phyloP scores from a whole-genome alignment of 2,113 vertebrate species.

The Crypturellus undulatus region DNA sequence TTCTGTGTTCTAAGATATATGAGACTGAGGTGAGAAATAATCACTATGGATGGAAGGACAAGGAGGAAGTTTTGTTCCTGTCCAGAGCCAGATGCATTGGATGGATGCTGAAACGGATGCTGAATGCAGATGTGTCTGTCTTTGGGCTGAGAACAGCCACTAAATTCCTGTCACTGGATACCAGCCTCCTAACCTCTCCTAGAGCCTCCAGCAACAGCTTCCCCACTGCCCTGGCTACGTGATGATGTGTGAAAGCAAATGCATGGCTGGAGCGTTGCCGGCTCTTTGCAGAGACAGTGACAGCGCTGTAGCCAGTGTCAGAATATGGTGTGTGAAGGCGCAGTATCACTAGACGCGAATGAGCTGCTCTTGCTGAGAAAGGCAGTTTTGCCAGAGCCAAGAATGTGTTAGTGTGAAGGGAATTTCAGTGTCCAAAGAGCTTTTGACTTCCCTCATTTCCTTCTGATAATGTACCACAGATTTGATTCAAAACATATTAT shows the following conservation, averaged over 20 bases:
- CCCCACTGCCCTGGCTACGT: background rate
- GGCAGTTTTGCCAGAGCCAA: background rate
- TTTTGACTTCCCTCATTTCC: background rate
- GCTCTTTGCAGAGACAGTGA: background rate
- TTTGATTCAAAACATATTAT: background rate
- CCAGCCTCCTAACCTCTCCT: background rate
- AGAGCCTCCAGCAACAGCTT: background rate
- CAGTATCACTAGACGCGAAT: background rate
- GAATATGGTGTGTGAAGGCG: background rate
- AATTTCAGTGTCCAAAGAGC: background rate
- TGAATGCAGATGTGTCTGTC: background rate
- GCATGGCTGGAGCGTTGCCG: background rate
- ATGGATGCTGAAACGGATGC: background rate
- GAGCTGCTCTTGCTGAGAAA: background rate
- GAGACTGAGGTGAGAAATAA: background rate
- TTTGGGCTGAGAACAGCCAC: background rate
- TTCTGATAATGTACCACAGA: fast-evolving
- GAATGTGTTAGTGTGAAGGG: background rate
- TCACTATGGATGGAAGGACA: background rate
- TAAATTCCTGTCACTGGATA: background rate
- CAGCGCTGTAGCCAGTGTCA: background rate
- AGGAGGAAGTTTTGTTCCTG: background rate
- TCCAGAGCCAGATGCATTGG: background rate
- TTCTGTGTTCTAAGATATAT: fast-evolving
- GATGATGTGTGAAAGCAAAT: background rate